A percentile compares a stretch with the other conserved stretches of the same genome.
These are phyloP conservation scores for Erannis defoliaria DNA, from an alignment of 2,888 invertebrate genomes.

Conservation along the genomic window DNA sequence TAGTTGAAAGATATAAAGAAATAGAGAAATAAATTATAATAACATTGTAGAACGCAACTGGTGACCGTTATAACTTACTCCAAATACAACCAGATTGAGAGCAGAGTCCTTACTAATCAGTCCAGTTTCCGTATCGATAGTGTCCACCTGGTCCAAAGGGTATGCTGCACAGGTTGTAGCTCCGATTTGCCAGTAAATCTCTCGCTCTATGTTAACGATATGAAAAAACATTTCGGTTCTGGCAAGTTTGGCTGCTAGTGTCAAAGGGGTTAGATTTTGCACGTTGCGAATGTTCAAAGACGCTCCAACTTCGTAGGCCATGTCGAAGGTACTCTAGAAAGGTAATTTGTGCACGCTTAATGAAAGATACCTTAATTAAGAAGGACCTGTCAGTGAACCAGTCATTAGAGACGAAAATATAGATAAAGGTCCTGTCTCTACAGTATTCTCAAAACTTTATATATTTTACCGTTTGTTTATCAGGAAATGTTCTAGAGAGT, in stretches of 20 bases:
- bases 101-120: conserved; percentile 98
- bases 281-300: conserved; percentile 95
- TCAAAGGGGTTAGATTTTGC: conserved; percentile 95
- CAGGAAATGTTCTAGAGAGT: too few species aligned
- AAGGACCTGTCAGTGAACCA: too few species aligned
- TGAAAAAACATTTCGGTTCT: conserved; percentile 98
- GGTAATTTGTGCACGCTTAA: too few species aligned
- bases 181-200: conserved; percentile 99
- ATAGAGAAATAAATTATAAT: too few species aligned
- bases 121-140: conserved; percentile 96
- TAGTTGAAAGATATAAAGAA: too few species aligned
- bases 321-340: conserved; percentile 94
- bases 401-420: too few species aligned
- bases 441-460: too few species aligned
- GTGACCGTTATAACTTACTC: conserved; percentile 87
- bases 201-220: conserved; percentile 97
- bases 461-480: too few species aligned
- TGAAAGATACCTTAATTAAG: too few species aligned
- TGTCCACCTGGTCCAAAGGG: conserved; percentile 97
- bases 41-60: not conserved
- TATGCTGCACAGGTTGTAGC: conserved; percentile 99
- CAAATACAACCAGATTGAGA: conserved; percentile 97
- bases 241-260: conserved; percentile 97
- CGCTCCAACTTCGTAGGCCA: conserved; percentile 97
- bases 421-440: too few species aligned